These are phyloP conservation scores for Helicoverpa zea DNA, from an alignment of 1,140 invertebrate genomes.

Conservation along the genomic window DNA sequence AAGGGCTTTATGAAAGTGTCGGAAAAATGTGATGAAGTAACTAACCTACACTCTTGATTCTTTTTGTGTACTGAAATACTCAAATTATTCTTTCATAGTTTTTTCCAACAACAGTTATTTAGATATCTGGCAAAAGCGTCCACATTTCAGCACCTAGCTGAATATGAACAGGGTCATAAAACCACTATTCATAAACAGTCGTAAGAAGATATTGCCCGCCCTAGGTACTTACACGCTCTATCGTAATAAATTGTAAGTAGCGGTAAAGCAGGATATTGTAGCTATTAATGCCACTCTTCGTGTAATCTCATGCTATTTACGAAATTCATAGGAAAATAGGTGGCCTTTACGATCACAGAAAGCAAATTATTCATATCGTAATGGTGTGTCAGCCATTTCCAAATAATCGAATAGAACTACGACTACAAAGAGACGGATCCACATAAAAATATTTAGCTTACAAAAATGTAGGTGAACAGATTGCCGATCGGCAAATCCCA, in stretches of 20 bases:
- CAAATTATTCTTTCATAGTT: not conserved
- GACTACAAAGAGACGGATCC: slow-evolving; percentile 8
- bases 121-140: too few relatives aligned
- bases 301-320: not conserved
- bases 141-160: not conserved
- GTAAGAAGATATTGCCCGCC: not conserved
- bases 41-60: not conserved
- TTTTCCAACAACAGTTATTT: too few relatives aligned
- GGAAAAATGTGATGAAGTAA: not conserved
- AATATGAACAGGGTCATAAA: not conserved
- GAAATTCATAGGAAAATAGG: not conserved
- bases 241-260: not conserved
- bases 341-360: not conserved
- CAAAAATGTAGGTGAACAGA: slow-evolving; percentile 31
- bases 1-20: not conserved
- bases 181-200: not conserved
- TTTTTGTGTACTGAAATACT: not conserved
- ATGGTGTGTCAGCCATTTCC: slow-evolving; percentile 13
- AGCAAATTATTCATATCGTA: not conserved
- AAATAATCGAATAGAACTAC: slow-evolving; percentile 13
- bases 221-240: not conserved
- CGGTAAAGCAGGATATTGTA: not conserved
- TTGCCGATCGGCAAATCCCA: slow-evolving; percentile 26
- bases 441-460: slow-evolving; percentile 31
- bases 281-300: not conserved